A percentile compares a stretch with the other conserved stretches of the same genome.
These are phyloP conservation scores for Leptopilina syphax DNA, from an alignment of 2,888 invertebrate species.

Conservation along the genomic window DNA sequence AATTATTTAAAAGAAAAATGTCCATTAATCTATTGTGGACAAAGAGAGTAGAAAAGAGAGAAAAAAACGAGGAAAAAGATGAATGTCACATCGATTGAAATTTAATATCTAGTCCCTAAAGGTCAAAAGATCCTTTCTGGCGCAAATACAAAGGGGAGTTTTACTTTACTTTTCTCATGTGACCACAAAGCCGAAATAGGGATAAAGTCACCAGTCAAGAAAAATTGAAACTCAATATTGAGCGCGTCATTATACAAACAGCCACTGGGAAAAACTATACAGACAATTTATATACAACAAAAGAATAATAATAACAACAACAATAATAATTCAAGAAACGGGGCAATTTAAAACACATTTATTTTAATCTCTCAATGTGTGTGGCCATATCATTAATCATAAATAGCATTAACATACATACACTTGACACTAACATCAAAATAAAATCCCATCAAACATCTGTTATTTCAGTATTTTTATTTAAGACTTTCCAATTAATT, in stretches of 20 bases:
- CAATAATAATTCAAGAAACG: too few species aligned
- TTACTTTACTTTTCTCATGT: conserved; percentile 41
- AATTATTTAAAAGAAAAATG: neutral
- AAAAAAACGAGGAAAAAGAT: conserved; percentile 54
- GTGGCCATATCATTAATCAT: too few species aligned
- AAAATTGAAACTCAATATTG: conserved; percentile 7
- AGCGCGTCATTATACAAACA: neutral
- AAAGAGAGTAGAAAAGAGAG: conserved; percentile 55
- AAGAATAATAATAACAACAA: neutral
- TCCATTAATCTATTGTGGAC: neutral
- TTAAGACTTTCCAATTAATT: too few species aligned
- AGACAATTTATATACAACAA: neutral
- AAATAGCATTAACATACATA: too few species aligned
- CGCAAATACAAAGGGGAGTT: conserved; percentile 69
- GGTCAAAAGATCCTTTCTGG: conserved; percentile 60
- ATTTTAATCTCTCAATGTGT: too few species aligned
- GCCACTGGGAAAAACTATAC: neutral
- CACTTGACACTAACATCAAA: too few species aligned
- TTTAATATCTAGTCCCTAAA: conserved; percentile 71
- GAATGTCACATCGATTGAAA: conserved; percentile 73
- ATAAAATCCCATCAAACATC: too few species aligned
- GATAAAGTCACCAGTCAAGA: conserved; percentile 2
- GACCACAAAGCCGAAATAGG: neutral
- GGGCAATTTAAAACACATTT: too few species aligned
- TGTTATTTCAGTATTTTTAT: too few species aligned